These are phyloP conservation scores for Furcula furcula DNA, from an alignment of 2,888 invertebrate species.

Conservation along the genomic window DNA sequence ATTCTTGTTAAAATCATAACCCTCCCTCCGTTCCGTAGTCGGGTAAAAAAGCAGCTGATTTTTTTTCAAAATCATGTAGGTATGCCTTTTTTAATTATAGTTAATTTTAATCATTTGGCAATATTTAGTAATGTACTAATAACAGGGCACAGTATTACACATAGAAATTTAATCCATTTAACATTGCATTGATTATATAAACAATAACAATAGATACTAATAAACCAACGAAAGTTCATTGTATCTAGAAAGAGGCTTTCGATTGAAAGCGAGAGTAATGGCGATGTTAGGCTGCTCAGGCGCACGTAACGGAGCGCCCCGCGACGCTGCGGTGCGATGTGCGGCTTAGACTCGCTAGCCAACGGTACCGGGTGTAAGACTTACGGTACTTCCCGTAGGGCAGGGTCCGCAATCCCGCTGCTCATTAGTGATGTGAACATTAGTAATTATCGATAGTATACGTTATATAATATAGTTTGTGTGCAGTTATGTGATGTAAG, in stretches of 20 bases:
- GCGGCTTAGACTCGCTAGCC: no score
- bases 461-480: no score
- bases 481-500: no score
- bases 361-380: slow-evolving; percentile 63
- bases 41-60: no score
- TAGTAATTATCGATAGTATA: slow-evolving; percentile 2
- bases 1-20: no score
- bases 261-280: slow-evolving; percentile 73
- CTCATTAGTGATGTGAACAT: slow-evolving; percentile 25
- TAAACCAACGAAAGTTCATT: slow-evolving; percentile 53
- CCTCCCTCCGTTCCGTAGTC: no score
- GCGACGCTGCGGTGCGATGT: slow-evolving; percentile 29
- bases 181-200: slow-evolving; percentile 16
- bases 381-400: slow-evolving; percentile 64
- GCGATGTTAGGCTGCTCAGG: slow-evolving; percentile 36
- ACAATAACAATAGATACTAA: slow-evolving; percentile 29
- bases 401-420: slow-evolving; percentile 28
- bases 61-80: no score
- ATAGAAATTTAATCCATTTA: background rate
- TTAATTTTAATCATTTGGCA: no score
- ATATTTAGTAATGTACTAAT: no score
- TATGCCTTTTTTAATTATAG: no score
- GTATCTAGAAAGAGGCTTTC: slow-evolving; percentile 52
- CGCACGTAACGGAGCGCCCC: slow-evolving; percentile 25
- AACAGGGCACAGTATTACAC: no score